These are phyloP conservation scores for Pseudeuparius sepicola DNA, from an alignment of 2,888 invertebrate genomes.

Conservation along the genomic window DNA sequence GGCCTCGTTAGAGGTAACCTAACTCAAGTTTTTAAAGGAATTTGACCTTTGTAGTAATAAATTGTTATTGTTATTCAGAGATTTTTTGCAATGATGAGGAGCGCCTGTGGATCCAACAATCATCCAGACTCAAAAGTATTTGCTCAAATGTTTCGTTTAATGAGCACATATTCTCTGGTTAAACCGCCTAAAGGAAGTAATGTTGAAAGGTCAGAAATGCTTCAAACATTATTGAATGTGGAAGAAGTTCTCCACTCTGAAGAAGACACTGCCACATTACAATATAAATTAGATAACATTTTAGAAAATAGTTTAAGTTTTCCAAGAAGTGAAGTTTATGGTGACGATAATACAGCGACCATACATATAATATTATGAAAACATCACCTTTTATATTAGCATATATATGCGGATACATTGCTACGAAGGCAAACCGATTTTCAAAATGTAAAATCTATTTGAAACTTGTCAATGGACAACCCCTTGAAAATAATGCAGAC, in stretches of 20 bases:
- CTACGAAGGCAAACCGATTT: slow-evolving; percentile 1
- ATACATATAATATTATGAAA: slow-evolving; percentile 5
- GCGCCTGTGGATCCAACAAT: slow-evolving; percentile 19
- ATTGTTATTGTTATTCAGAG: slow-evolving; percentile 11
- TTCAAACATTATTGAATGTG: slow-evolving; percentile 1
- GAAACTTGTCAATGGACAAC: too few species aligned
- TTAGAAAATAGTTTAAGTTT: background rate
- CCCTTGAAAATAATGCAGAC: too few species aligned
- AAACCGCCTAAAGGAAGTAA: slow-evolving; percentile 21
- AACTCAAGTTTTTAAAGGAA: too few species aligned
- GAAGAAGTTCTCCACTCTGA: background rate
- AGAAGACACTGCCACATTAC: background rate
- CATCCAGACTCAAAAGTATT: slow-evolving; percentile 21
- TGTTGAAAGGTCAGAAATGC: slow-evolving; percentile 13
- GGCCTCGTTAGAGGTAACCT: slow-evolving; percentile 9
- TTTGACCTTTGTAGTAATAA: background rate
- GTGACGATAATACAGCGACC: too few species aligned
- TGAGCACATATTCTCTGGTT: slow-evolving; percentile 18
- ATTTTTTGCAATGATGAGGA: slow-evolving; percentile 18
- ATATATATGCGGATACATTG: slow-evolving; percentile 4
- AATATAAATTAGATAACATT: background rate
- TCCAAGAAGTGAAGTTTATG: too few species aligned
- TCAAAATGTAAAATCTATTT: slow-evolving; percentile 2
- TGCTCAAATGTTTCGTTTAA: slow-evolving; percentile 16
- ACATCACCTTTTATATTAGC: slow-evolving; percentile 5